Conservation (phyloP, 2,888 invertebrate species). For the Noctua comes region DNA sequence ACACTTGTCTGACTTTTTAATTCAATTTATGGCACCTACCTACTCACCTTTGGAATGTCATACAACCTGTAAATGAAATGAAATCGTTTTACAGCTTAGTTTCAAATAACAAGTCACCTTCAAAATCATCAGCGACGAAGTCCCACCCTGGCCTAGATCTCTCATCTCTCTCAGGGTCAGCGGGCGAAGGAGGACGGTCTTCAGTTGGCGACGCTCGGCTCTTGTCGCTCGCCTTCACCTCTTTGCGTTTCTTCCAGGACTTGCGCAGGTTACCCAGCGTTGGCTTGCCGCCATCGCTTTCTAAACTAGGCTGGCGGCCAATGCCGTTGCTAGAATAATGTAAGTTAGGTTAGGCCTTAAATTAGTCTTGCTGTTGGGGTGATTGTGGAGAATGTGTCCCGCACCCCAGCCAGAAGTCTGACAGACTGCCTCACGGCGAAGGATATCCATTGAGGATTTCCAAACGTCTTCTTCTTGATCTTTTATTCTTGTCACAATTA, state of each 20-base stretch:
- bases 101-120: slow-evolving; percentile 79
- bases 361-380: neutral
- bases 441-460: too few relatives aligned
- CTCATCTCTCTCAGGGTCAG: slow-evolving; percentile 79
- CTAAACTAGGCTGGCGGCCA: slow-evolving; percentile 80
- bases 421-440: neutral
- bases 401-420: neutral
- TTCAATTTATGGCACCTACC: neutral
- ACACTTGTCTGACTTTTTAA: neutral
- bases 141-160: slow-evolving; percentile 90
- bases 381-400: neutral
- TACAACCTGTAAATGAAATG: neutral
- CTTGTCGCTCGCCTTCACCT: slow-evolving; percentile 82
- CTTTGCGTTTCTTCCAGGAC: slow-evolving; percentile 89
- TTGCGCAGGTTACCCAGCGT: slow-evolving; percentile 85
- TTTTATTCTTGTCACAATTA: neutral
- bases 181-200: slow-evolving; percentile 81
- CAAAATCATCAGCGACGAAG: slow-evolving; percentile 95
- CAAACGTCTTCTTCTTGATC: too few relatives aligned
- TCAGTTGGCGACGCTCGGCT: slow-evolving; percentile 82
- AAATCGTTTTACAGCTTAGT: neutral
- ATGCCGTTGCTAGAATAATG: slow-evolving; percentile 81
- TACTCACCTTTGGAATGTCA: neutral
- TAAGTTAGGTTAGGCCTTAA: neutral
- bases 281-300: slow-evolving; percentile 82